These are phyloP conservation scores for Argyresthia albistria DNA, from an alignment of 2,888 invertebrate species.

Conservation along the genomic window DNA sequence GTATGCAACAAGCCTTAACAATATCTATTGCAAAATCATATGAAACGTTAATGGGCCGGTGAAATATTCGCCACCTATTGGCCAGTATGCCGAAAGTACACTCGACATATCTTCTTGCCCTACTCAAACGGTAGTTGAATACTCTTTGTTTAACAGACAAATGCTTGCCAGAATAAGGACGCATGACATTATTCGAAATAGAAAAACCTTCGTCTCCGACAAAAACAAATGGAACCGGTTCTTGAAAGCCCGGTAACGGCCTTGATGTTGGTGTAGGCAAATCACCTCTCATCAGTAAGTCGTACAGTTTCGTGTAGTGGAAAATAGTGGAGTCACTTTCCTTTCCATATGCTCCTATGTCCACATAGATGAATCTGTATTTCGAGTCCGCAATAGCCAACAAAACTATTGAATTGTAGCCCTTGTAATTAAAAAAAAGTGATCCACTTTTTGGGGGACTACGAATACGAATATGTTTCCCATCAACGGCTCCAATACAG, in stretches of 20 bases:
- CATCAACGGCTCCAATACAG: conserved; percentile 3
- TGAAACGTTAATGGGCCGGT: conserved; percentile 8
- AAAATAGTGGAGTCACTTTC: conserved; percentile 9
- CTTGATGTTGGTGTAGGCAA: conserved; percentile 12
- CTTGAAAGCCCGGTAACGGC: conserved; percentile 11
- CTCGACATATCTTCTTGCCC: conserved; percentile 17
- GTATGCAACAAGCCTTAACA: conserved; percentile 11
- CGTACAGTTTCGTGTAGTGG: conserved; percentile 5
- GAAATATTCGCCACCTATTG: conserved; percentile 9
- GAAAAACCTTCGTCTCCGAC: conserved; percentile 13
- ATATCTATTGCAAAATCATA: conserved; percentile 7
- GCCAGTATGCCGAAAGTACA: conserved; percentile 16
- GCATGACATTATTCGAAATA: conserved; percentile 4
- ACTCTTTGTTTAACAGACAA: conserved; percentile 8
- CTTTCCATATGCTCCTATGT: conserved; percentile 10
- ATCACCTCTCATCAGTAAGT: conserved; percentile 6
- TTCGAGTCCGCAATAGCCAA: conserved; percentile 13
- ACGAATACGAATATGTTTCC: conserved; percentile 6
- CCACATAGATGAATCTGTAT: conserved; percentile 11
- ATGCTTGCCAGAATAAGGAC: conserved; percentile 11
- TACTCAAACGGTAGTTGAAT: conserved; percentile 18
- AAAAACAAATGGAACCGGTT: conserved; percentile 12
- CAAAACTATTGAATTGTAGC: conserved; percentile 15
- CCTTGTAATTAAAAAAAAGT: conserved; percentile 16
- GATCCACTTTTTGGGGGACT: conserved; percentile 13